Base-by-base conservation (phyloP, 2,888 invertebrate genomes). In the Eupithecia dodoneata region DNA sequence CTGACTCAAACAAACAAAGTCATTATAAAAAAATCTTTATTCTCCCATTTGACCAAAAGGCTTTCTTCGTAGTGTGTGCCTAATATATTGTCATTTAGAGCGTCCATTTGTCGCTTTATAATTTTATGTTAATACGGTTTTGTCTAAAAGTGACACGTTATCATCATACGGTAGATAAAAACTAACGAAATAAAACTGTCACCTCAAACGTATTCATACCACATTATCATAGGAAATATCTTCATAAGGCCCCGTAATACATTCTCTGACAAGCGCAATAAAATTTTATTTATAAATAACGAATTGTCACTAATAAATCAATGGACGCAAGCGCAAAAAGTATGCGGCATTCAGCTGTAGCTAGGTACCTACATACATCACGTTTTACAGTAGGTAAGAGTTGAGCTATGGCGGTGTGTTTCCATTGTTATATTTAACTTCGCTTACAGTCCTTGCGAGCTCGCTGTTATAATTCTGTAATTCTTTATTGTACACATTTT, bases 301-400 rank as follows among this genome's bases (percentile, higher is more conserved):
- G 81, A 83, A 85, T 86, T 82, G 87, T 86, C 87, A 83, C 81
- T 83, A 85, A 90, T 93, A 92, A 92, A 93, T 93, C 93, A 90
- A 89, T 89, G 84, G 83, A 86, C 82, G 83, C 42, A 42, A 69
- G 81, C 82, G 87, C 87, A 81, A 91, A 92, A 92, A 92, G 92
- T 92, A 90, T 86, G 55, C 55, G 82, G 81, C 82, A 84, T 82
- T 85, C 81, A 85, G 83, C 84, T 83, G 83, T 87, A 88, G 85
- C 83, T 47, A n/a, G n/a, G n/a, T 55, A 59, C n/a, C 55, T 47
- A 47, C 10, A 9, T 12, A 4, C 2, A 3, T 18, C 59, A 86
- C 84, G 83, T 87, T 89, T 87, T 88, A 77, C 76, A 77, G 75
- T 78, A 45, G 45, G 45, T 77, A 72, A 73, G 45, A 80, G 70